Evolutionary conservation across 37 sponge, comb jelly and placozoan genomes (phyloP).

Genomic region (Aplysina aerophoba): DNA sequence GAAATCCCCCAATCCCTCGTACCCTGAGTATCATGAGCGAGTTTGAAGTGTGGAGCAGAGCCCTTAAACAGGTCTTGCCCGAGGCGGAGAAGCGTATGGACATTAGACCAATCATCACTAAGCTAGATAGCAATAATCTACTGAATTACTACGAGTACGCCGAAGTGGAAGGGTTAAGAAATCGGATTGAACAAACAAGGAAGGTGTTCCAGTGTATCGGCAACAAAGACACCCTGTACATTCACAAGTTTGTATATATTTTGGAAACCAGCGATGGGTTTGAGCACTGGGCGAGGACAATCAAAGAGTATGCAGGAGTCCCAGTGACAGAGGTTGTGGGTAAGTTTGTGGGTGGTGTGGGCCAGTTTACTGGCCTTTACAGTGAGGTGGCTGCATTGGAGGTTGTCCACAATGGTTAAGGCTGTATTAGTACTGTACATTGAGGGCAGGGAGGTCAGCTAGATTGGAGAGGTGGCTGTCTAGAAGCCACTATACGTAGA

Average conservation of each 20-base stretch:
- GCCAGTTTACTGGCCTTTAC: no score
- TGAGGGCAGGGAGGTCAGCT: no score
- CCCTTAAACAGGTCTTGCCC: background rate
- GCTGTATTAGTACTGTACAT: no score
- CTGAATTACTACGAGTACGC: slow-evolving; percentile 9
- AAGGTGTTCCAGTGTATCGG: slow-evolving; percentile 8
- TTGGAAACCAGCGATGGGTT: background rate
- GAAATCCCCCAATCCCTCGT: background rate
- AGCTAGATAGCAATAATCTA: background rate
- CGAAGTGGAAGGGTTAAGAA: background rate
- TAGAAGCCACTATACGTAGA: no score
- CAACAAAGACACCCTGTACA: background rate
- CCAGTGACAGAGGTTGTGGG: background rate
- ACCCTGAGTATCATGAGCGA: no score
- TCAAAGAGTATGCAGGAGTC: slow-evolving; percentile 1
- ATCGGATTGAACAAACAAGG: background rate
- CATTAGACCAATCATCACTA: background rate
- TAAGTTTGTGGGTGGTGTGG: no score
- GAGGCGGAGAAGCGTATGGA: slow-evolving; percentile 2
- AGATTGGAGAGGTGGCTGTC: no score
- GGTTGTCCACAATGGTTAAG: no score
- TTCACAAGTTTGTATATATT: slow-evolving; percentile 11
- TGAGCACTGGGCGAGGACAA: slow-evolving; percentile 13
- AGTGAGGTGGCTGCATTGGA: no score
- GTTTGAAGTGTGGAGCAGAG: background rate